Evolutionary conservation across 2,113 vertebrate species (phyloP).

Genomic region (Heptranchias perlo): DNA sequence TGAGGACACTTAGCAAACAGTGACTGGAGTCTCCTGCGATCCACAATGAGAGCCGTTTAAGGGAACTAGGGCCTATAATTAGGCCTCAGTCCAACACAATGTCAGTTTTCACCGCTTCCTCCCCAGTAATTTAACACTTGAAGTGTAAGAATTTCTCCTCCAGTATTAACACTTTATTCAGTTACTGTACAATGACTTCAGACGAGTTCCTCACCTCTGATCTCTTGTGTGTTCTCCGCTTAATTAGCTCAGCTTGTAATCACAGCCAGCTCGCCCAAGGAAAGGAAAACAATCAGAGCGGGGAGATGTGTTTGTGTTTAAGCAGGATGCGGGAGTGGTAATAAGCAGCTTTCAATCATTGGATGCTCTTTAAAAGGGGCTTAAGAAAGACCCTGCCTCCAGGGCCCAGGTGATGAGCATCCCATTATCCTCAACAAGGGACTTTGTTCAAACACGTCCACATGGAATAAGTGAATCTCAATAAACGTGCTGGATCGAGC

Average conservation of each 20-base stretch:
- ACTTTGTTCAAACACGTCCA: slow-evolving; percentile 4
- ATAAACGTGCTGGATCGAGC: not conserved
- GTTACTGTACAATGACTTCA: not conserved
- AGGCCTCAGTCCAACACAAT: not conserved
- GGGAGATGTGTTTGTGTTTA: not conserved
- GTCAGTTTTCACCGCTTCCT: not conserved
- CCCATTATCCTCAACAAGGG: not conserved
- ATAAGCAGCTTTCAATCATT: not conserved
- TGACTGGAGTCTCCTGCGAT: not conserved
- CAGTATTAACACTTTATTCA: not conserved
- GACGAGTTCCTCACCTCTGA: not conserved
- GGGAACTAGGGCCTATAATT: not conserved
- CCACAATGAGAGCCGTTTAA: not conserved
- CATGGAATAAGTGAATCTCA: not conserved
- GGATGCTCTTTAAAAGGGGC: not conserved
- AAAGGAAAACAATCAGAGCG: not conserved
- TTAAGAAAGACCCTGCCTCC: not conserved
- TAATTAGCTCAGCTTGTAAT: not conserved
- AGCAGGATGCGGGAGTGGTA: not conserved
- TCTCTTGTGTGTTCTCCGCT: not conserved
- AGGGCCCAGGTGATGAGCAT: not conserved
- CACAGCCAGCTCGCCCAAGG: not conserved
- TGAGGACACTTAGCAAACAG: not conserved
- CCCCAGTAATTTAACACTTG: slow-evolving; percentile 5
- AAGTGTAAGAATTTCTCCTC: not conserved